Evolutionary conservation across 2,113 vertebrate species (phyloP).

Genomic region (Antennarius striatus): DNA sequence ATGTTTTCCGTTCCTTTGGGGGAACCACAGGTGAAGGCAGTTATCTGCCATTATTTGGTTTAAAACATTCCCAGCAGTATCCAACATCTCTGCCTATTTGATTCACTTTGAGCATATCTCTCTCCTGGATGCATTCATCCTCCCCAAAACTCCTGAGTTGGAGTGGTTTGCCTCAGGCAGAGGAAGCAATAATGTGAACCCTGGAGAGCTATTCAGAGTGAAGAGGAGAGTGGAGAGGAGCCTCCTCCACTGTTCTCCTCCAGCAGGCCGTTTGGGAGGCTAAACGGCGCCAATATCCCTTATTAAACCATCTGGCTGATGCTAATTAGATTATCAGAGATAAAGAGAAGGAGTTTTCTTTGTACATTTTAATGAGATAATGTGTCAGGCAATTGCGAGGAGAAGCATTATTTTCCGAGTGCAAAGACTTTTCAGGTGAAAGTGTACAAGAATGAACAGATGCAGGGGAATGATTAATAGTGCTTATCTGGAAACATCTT

Average conservation of each 20-base stretch:
- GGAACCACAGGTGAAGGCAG: constrained; percentile 73
- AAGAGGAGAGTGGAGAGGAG: constrained; percentile 74
- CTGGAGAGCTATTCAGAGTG: constrained; percentile 82
- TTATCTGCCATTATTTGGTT: constrained; percentile 76
- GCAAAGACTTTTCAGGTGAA: constrained; percentile 77
- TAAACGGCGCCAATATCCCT: constrained; percentile 81
- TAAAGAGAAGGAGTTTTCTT: constrained; percentile 86
- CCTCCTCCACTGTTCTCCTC: constrained; percentile 77
- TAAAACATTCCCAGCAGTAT: constrained; percentile 76
- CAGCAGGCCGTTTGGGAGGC: constrained; percentile 82
- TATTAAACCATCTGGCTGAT: constrained; percentile 87
- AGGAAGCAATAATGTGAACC: constrained; percentile 84
- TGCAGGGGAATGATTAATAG: constrained; percentile 78
- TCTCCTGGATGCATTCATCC: constrained; percentile 76
- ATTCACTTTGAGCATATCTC: constrained; percentile 78
- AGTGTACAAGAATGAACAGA: constrained; percentile 75
- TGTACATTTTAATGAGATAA: constrained; percentile 86
- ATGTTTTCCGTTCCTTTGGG: constrained; percentile 60
- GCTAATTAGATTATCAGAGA: constrained; percentile 87
- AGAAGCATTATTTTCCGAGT: constrained; percentile 68
- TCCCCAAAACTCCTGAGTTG: constrained; percentile 80
- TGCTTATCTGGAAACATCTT: constrained; percentile 73
- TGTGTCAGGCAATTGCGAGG: constrained; percentile 78
- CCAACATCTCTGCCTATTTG: constrained; percentile 78
- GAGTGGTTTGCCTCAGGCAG: constrained; percentile 81